These are phyloP conservation scores for Eudasyphora cyanicolor DNA, from an alignment of 2,888 invertebrate species.

Conservation along the genomic window DNA sequence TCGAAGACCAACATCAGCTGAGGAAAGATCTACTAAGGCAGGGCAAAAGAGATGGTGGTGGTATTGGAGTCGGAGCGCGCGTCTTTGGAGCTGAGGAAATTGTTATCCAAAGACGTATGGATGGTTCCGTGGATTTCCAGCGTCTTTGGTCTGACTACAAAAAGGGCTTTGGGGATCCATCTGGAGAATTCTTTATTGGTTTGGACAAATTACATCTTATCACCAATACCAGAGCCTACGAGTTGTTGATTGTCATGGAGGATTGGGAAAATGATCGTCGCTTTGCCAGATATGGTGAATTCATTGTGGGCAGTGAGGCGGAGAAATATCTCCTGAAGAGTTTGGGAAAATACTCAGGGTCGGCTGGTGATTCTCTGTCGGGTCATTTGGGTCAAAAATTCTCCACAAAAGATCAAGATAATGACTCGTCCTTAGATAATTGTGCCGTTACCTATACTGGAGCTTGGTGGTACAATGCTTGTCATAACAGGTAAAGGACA, in stretches of 20 bases:
- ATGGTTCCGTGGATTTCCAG: constrained; percentile 84
- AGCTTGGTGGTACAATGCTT: constrained; percentile 88
- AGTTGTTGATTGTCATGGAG: constrained; percentile 84
- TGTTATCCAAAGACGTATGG: constrained; percentile 84
- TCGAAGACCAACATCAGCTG: background rate
- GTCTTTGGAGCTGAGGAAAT: constrained; percentile 75
- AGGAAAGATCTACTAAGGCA: too few relatives aligned
- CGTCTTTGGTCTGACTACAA: constrained; percentile 85
- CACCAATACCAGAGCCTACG: constrained; percentile 77
- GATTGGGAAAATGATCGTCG: constrained; percentile 82
- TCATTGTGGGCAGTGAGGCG: constrained; percentile 84
- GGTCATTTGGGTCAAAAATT: constrained; percentile 86
- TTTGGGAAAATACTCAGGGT: constrained; percentile 84
- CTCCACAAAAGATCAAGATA: constrained; percentile 84
- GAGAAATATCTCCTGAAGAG: constrained; percentile 84
- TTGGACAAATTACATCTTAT: constrained; percentile 83
- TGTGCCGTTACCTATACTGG: constrained; percentile 85
- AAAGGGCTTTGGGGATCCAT: constrained; percentile 85
- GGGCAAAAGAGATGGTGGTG: background rate
- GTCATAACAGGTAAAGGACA: constrained; percentile 82
- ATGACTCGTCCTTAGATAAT: constrained; percentile 84
- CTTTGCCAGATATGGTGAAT: constrained; percentile 83
- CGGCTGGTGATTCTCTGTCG: constrained; percentile 84
- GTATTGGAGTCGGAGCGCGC: background rate
- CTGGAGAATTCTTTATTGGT: constrained; percentile 86